phyloP scores from a whole-genome alignment of 2,888 invertebrate species.

The Blastobasis adustella region DNA sequence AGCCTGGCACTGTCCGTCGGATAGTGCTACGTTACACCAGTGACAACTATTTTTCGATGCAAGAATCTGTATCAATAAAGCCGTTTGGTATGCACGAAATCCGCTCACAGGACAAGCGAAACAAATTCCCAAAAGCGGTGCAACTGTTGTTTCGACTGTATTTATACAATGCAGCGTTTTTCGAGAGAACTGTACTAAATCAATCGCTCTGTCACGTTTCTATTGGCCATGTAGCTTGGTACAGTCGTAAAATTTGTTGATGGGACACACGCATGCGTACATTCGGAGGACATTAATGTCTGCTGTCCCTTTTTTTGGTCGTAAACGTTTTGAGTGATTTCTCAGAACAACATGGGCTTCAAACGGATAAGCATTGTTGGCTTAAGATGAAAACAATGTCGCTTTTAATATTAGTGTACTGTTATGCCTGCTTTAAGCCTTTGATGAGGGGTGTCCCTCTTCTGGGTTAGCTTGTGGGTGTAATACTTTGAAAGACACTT shows the following conservation, averaged over 20 bases:
- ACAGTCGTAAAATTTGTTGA: slow-evolving; percentile 56
- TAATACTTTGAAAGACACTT: too few relatives aligned
- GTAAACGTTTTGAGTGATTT: slow-evolving; percentile 56
- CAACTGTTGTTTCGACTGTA: too few relatives aligned
- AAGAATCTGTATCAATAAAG: too few relatives aligned
- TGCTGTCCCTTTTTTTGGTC: slow-evolving; percentile 21
- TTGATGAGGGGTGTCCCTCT: slow-evolving; percentile 4
- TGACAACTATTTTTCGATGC: too few relatives aligned
- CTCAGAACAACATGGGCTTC: slow-evolving; percentile 53
- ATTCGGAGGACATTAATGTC: slow-evolving; percentile 53
- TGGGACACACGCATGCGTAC: slow-evolving; percentile 44
- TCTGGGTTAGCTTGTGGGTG: too few relatives aligned
- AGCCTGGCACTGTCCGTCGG: too few relatives aligned
- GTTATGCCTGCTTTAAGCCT: background rate
- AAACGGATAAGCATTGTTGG: slow-evolving; percentile 40
- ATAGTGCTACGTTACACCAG: too few relatives aligned
- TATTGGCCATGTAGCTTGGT: slow-evolving; percentile 42
- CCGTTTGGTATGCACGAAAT: too few relatives aligned
- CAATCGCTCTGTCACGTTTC: slow-evolving; percentile 44
- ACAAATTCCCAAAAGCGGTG: too few relatives aligned
- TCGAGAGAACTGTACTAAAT: slow-evolving; percentile 54
- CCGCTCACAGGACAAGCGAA: too few relatives aligned
- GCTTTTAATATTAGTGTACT: slow-evolving; percentile 20
- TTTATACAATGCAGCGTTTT: slow-evolving; percentile 32
- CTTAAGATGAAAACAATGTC: slow-evolving; percentile 21